phyloP scores from a whole-genome alignment of 2,797 vertebrate genomes.

The Hippopotamyrus pictus region DNA sequence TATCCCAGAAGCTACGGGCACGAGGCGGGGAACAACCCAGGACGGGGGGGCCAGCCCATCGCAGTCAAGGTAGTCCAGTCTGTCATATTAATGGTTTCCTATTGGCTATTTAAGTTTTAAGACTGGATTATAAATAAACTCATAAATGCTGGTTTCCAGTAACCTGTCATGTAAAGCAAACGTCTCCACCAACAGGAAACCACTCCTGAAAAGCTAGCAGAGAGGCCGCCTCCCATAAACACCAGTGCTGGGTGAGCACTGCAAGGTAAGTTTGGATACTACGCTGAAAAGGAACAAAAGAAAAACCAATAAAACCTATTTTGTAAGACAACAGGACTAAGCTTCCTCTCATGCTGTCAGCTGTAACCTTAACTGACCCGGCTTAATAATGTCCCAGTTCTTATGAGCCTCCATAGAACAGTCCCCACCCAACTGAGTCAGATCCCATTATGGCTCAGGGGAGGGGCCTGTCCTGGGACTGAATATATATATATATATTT shows the following conservation, averaged over 20 bases:
- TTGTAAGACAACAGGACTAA: not conserved
- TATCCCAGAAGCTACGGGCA: too few species aligned
- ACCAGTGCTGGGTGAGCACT: not conserved
- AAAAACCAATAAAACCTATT: not conserved
- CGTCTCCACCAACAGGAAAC: not conserved
- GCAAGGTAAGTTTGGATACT: not conserved
- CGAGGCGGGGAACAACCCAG: too few species aligned
- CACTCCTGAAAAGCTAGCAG: not conserved
- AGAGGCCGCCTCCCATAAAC: not conserved
- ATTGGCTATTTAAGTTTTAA: not conserved
- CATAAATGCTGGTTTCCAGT: not conserved
- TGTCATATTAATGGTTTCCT: not conserved
- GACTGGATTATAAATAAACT: not conserved
- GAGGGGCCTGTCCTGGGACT: not conserved
- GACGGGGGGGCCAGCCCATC: not conserved
- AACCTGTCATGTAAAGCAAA: not conserved
- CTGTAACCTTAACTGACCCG: not conserved
- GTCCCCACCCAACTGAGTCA: not conserved
- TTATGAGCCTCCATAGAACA: not conserved
- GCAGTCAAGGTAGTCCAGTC: not conserved
- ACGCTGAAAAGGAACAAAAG: not conserved
- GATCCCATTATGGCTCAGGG: not conserved
- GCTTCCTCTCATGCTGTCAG: not conserved
- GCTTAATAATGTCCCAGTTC: not conserved
- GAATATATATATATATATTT: slow-evolving; percentile 8